A percentile compares a stretch with the other conserved stretches of the same genome.
These are phyloP conservation scores for Agelastica alni DNA, from an alignment of 2,888 invertebrate species.

Conservation along the genomic window DNA sequence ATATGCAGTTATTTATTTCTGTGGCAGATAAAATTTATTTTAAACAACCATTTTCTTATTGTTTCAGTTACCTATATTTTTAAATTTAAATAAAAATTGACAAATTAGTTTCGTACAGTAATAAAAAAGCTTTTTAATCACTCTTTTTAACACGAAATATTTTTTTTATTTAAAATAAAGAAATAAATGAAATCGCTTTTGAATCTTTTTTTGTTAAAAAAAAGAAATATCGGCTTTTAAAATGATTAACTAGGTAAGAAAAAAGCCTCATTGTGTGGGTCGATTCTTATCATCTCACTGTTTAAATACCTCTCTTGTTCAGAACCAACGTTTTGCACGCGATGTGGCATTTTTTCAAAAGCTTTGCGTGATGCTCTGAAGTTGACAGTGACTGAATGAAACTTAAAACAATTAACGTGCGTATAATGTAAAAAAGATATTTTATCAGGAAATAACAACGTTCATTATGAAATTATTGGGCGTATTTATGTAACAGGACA, in stretches of 20 bases:
- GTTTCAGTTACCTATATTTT: no score
- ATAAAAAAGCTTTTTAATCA: no score
- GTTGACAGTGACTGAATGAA: conserved; percentile 25
- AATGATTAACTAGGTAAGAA: conserved; percentile 14
- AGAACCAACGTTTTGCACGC: conserved; percentile 21
- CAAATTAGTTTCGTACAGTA: no score
- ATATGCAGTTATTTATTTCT: not conserved
- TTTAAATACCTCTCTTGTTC: conserved; percentile 24
- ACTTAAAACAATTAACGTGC: conserved; percentile 22
- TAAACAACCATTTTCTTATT: not conserved
- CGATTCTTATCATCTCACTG: conserved; percentile 18
- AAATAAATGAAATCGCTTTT: no score
- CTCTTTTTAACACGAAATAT: no score
- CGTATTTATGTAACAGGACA: not conserved
- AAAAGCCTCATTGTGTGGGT: conserved; percentile 12
- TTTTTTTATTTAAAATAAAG: no score
- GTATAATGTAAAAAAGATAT: conserved; percentile 18
- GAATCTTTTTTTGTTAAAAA: no score
- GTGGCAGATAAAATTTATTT: not conserved
- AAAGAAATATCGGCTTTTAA: conserved; percentile 13
- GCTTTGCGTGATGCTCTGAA: conserved; percentile 18
- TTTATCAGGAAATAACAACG: conserved; percentile 10
- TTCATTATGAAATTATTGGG: conserved; percentile 14
- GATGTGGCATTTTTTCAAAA: conserved; percentile 18
- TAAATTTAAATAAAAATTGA: no score